Evolutionary conservation across 2,113 vertebrate genomes (phyloP), one percentile per base, ranked within the genome.

Genomic region (Nibea coibor): DNA sequence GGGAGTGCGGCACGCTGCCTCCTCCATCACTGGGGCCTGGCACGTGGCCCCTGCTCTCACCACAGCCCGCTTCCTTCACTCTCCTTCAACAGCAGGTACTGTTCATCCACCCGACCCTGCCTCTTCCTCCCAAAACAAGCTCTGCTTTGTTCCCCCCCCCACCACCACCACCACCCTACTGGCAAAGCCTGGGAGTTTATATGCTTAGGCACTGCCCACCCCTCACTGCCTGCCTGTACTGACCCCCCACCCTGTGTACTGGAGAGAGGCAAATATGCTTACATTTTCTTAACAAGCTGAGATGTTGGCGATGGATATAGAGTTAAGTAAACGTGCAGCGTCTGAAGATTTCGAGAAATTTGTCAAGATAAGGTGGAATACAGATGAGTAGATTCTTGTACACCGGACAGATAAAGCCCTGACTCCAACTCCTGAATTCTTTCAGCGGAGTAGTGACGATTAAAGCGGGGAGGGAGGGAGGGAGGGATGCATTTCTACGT

Each of bases 51-150:
- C 88, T 39, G 47, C 80, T 69, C 78, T 89, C 76, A 89, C 91
- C 93, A 89, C 90, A 87, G 83, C 91, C 91, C 47, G 86, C 91
- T 95, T 95, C 94, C 92, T 90, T 88, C 80, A 91, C 85, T 87
- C 93, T 89, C 90, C 91, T 93, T 93, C 91, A 94, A 94, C 92
- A 95, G 93, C 93, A 94, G 92, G 94, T 95, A 94, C 93, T 94
- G 93, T 92, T 94, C 91, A 85, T 89, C 85, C 75, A 80, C 58
- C 76, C 82, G 65, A 90, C 90, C 87, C 92, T 80, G 86, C 91
- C 93, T 93, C 86, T 85, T 85, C 78, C 89, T 92, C 84, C 69
- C 77, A 58, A 92, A 88, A 96, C 95, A 96, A 95, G 93, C 80
- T 70, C 69, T 72, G 87, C 95, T 95, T 95, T 96, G 95, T 96